Percentiles rank a stretch among this genome's conserved stretches.
Conservation (phyloP, 1,140 invertebrate species). For the Bicyclus anynana region DNA sequence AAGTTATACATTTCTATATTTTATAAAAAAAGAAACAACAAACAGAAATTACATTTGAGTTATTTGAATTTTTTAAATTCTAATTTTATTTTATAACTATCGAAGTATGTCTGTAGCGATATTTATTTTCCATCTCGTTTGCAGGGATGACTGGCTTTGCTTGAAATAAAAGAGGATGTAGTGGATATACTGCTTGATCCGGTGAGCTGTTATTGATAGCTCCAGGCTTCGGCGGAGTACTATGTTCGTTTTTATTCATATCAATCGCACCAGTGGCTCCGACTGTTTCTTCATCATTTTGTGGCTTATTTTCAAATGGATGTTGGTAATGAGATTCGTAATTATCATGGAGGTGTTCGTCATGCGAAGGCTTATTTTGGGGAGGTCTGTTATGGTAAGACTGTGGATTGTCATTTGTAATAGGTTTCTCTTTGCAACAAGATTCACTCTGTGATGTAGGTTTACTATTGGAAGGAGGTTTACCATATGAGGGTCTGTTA, state of each 20-base stretch:
- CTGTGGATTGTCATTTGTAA: too few relatives aligned
- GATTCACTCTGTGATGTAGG: neutral
- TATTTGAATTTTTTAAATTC: too few relatives aligned
- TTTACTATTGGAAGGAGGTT: neutral
- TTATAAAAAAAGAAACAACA: too few relatives aligned
- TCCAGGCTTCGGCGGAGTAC: neutral
- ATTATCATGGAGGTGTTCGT: neutral
- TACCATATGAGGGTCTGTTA: neutral
- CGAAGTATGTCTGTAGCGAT: neutral
- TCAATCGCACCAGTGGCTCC: neutral
- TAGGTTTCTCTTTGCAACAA: too few relatives aligned
- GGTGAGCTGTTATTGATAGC: neutral
- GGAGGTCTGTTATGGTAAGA: too few relatives aligned
- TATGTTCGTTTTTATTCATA: neutral
- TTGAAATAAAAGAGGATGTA: neutral
- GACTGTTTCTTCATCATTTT: too few relatives aligned
- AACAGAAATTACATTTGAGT: too few relatives aligned
- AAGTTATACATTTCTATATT: too few relatives aligned
- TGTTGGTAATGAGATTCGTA: too few relatives aligned
- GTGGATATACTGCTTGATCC: neutral
- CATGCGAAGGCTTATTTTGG: too few relatives aligned
- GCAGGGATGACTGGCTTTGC: neutral
- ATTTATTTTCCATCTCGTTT: neutral
- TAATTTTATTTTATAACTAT: neutral
- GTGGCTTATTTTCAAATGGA: too few relatives aligned